Base-by-base conservation (phyloP, 2,888 invertebrate genomes). In the Tachina lurida region DNA sequence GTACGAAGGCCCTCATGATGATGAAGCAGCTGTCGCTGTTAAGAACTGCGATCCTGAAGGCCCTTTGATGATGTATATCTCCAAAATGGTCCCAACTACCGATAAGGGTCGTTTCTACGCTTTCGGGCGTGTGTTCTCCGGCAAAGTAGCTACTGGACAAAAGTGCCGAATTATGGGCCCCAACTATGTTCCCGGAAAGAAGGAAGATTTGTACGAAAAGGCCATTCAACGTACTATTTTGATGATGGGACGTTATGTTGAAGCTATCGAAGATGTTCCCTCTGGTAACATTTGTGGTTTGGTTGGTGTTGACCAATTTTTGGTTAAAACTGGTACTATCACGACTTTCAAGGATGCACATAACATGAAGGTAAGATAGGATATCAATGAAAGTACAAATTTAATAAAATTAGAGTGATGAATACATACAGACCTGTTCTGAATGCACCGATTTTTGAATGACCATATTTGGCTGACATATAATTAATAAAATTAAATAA, bases 61-160 rank as follows among this genome's bases (percentile, higher is more conserved):
- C 60, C 99, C 99, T 17, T 95, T 99, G 83, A 99, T 99, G 99
- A 99, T 99, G 99, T 99, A 99, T 95, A 95, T 99, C 89, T 98
- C 98, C 70, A 99, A 99, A 94, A 99, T 99, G 99, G 99, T 99
- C 93, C 99, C 99, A 89, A 99, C 99, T 17, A 96, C 98, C 15
- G 99, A 99, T 94, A 99, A 99, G 94, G 99, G 99, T 87, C 97
- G 99, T 93, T 99, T 99, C 96, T 99, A 99, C 94, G 99, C 99
- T 86, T 99, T 99, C 93, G 99, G 99, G 71, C 98, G 99, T 94
- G 99, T 99, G 45, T 99, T 99, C 95, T 97, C 99, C 89, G 99
- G 99, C 90, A 98, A 96, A 93, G 96, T 97, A 10, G 94, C 96
- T 88, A 98, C 98, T 79, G 98, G 98, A 81, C 95, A 96, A 95